Evolutionary conservation across 2,797 vertebrate species (phyloP), one percentile per base, ranked within the genome.

Genomic region (Hypotaenidia okinawae): DNA sequence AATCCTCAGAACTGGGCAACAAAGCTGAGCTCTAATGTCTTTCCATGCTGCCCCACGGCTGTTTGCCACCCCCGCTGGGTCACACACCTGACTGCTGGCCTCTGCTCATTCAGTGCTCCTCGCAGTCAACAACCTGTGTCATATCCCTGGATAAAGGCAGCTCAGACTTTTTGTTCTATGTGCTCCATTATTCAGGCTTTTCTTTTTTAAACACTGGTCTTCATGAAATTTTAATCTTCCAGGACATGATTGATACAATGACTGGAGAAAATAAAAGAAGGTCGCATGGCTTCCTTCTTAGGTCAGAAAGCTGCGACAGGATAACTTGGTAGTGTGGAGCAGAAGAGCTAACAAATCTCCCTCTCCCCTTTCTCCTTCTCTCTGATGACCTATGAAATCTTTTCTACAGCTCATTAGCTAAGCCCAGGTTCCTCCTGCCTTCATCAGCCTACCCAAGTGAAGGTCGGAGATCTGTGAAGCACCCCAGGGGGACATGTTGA

Each of bases 161-260:
- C 55, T 70, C 57, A 24, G 32, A 19, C 72, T 45, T 62, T 92
- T 83, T 24, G 17, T 54, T 89, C 74, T 58, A 35, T 76, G 84
- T 93, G 54, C 69, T 94, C 68, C 82, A 41, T 93, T 90, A 93
- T 94, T 94, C 81, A 79, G 78, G 25, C 27, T 94, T 94, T 92
- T 86, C 70, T 80, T 77, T 94, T 95, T 95, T 78, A 89, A 79
- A 70, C 55, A 45, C 62, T 55, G 54, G 23, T 87, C 81, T 82
- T 91, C 86, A 90, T 96, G 81, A 95, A 95, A 93, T 84, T 93
- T 96, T 96, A 90, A 96, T 94, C 81, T 89, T 85, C 59, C 0
- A 10, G 85, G 92, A 85, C 69, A 3, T 91, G 85, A 94, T 84
- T 85, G 78, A 90, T 95, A 54, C 78, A 89, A 63, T 82, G 87